Evolutionary conservation across 2,797 vertebrate species (phyloP).

Genomic region (Decapterus maruadsi): DNA sequence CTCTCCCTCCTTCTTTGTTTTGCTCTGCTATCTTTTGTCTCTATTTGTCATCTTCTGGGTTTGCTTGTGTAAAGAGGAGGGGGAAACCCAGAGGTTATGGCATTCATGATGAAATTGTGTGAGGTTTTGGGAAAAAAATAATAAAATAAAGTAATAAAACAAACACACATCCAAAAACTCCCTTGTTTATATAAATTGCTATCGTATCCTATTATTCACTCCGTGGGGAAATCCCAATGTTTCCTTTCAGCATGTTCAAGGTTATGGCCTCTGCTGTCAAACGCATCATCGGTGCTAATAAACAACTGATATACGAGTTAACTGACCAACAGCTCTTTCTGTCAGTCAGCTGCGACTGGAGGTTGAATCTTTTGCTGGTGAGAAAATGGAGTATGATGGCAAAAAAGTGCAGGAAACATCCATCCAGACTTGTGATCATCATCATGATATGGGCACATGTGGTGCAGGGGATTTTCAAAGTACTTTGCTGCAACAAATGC

Average conservation of each 20-base stretch:
- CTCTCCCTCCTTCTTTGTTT: conserved; percentile 20
- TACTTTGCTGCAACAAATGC: neutral
- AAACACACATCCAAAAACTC: conserved; percentile 8
- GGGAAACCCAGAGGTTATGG: conserved; percentile 41
- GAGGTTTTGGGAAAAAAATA: conserved; percentile 24
- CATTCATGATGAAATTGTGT: conserved; percentile 27
- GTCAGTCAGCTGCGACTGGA: neutral
- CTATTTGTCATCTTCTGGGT: conserved; percentile 16
- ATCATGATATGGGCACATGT: neutral
- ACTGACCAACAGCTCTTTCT: neutral
- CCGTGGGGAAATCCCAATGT: neutral
- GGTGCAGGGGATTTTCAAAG: neutral
- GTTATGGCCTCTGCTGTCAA: neutral
- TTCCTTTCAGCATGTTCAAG: neutral
- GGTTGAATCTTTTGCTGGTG: neutral
- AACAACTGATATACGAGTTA: neutral
- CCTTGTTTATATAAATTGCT: conserved; percentile 16
- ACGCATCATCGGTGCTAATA: neutral
- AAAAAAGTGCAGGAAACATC: neutral
- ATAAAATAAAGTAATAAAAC: no score
- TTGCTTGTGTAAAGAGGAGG: conserved; percentile 31
- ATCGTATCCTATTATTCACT: conserved; percentile 2
- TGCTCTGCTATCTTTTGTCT: conserved; percentile 4
- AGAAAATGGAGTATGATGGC: neutral
- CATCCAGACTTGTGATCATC: neutral